phyloP scores from a whole-genome alignment of 2,113 vertebrate species.

The Sigmodon hispidus region DNA sequence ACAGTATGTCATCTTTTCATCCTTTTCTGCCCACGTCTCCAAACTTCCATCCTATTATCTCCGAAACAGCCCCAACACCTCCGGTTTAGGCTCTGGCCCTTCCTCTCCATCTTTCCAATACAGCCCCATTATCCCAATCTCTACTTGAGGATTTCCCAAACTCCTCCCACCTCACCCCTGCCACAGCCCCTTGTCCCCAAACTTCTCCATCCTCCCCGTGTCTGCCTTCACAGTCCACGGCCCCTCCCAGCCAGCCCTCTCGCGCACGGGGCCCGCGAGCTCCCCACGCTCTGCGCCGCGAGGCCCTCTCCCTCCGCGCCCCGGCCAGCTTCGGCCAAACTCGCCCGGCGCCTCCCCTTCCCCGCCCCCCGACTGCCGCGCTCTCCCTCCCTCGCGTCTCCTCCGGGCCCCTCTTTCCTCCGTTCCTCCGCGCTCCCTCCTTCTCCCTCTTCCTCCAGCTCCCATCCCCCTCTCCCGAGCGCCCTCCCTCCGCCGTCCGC shows the following conservation, averaged over 20 bases:
- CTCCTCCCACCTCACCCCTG: slow-evolving; percentile 44
- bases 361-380: not conserved
- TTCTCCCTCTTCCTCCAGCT: slow-evolving; percentile 69
- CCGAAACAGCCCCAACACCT: not conserved
- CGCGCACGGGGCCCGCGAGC: not conserved
- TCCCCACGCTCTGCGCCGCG: slow-evolving; percentile 37
- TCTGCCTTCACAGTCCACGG: not conserved
- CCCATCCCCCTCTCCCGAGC: slow-evolving; percentile 72
- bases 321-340: slow-evolving; percentile 43
- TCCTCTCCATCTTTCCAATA: slow-evolving; percentile 7
- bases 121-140: not conserved
- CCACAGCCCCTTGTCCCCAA: slow-evolving; percentile 23
- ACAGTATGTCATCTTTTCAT: not conserved
- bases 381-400: slow-evolving; percentile 66
- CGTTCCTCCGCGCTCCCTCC: slow-evolving; percentile 71
- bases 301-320: slow-evolving; percentile 39
- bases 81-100: not conserved
- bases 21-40: not conserved
- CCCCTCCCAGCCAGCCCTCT: slow-evolving; percentile 37
- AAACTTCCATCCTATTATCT: slow-evolving; percentile 40
- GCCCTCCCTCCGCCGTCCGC: slow-evolving; percentile 74
- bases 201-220: slow-evolving; percentile 35
- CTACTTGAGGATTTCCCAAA: not conserved
- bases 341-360: slow-evolving; percentile 2
- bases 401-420: slow-evolving; percentile 59